Conservation (phyloP, 2,888 invertebrate species). For the Cosmia pyralina region DNA sequence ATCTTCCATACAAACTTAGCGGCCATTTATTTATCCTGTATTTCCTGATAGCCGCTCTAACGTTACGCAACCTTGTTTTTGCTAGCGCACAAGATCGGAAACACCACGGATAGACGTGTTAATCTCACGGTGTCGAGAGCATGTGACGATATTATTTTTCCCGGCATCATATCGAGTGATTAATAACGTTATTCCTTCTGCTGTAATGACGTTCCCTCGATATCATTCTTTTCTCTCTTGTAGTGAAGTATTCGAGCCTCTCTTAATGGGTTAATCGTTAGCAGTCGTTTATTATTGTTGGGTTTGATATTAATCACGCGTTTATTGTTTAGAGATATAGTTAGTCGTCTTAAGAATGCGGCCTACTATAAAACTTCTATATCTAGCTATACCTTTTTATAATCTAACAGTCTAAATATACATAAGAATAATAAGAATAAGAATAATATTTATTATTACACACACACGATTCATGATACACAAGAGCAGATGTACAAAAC, state of each 20-base stretch:
- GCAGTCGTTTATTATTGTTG: slow-evolving; percentile 55
- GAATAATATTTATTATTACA: too few species aligned
- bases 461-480: too few species aligned
- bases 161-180: slow-evolving; percentile 86
- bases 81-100: slow-evolving; percentile 70
- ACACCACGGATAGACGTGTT: slow-evolving; percentile 82
- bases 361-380: neutral
- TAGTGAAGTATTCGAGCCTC: slow-evolving; percentile 73
- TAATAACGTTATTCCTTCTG: slow-evolving; percentile 87
- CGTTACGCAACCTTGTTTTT: slow-evolving; percentile 66
- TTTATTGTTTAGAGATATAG: slow-evolving; percentile 40
- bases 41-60: slow-evolving; percentile 43
- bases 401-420: neutral
- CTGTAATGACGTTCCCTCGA: slow-evolving; percentile 80
- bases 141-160: slow-evolving; percentile 89
- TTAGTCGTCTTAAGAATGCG: neutral
- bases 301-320: slow-evolving; percentile 44
- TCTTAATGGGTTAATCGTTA: slow-evolving; percentile 75
- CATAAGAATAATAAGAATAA: too few species aligned
- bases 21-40: slow-evolving; percentile 51
- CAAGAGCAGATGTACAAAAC: too few species aligned
- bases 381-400: neutral
- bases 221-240: slow-evolving; percentile 72
- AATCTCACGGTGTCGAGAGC: slow-evolving; percentile 87
- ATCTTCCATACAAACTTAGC: slow-evolving; percentile 11